Base-by-base conservation (phyloP, 2,797 vertebrate species). In the Ceryle rudis region DNA sequence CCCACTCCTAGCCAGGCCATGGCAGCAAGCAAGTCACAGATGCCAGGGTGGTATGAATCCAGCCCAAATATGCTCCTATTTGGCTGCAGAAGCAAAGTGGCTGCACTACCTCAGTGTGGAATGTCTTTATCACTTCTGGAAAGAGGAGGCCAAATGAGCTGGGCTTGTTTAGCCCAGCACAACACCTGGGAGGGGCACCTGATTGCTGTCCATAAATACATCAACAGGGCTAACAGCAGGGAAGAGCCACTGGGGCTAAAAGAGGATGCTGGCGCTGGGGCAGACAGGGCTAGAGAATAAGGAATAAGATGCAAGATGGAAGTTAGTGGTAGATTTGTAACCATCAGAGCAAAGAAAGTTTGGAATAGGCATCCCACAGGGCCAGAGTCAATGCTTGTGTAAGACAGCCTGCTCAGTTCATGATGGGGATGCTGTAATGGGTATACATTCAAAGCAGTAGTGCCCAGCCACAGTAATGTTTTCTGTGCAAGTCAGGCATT, bases 201-300 rank as follows among this genome's bases (percentile, higher is more conserved):
- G 93, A 94, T 95, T 92, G 93, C 95, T 90, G 81, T 67, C 95
- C 92, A 86, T 96, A 96, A 97, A 97, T 96, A 96, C 83, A 10
- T 96, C 96, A 95, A 87, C 93, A 88, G 77, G 79, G 64, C 85
- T 88, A 91, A 88, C 91, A 95, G 92, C 94, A 81, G 96, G 92
- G 86, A 86, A 89, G 92, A 94, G 83, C 70, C 3, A 14, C 94
- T 91, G 87, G 78, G 96, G 93, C 90, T 94, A 96, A 96, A 96
- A 94, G 88, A 94, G 95, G 94, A 93, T 86, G 86, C 91, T 93
- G 90, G 92, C 95, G 87, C 74, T 92, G 64, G 89, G 95, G 95
- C 93, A 96, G 93, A 85, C 51, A 92, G 86, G 93, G 83, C 86
- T 95, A 90, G 84, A 70, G 86, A 54, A 86, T 80, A 90, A 71